Evolutionary conservation across 2,113 vertebrate genomes (phyloP), one percentile per base, ranked within the genome.

Genomic region (Salvelinus sp.): DNA sequence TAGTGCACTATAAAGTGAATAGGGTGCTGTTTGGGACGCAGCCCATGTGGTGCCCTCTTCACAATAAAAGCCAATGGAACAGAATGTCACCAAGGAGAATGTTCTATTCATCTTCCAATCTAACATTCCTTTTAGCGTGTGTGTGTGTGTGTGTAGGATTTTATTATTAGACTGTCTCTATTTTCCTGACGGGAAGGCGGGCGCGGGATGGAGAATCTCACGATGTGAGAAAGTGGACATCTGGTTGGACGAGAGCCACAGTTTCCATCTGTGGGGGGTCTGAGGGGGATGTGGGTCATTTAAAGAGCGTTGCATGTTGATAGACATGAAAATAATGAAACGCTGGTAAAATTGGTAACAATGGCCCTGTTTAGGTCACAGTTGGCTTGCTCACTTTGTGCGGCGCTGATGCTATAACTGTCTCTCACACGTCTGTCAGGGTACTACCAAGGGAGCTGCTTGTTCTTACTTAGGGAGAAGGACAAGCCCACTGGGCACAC

Each of bases 211-310:
- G 50, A 54, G 50, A 54, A 4, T 4, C 3, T 14, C 50, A 54
- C 16, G 57, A 63, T 78, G 80, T 33, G 47, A 79, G 60, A 79
- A 78, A 76, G 68, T 77, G 83, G 81, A 85, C 77, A 84, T 78
- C 76, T 77, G 57, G 67, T 77, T 91, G 91, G 90, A 89, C 67
- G 14, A 22, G 54, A 74, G 91, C 90, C 91, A 91, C 74, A 77
- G 71, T 77, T 72, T 85, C 85, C 76, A 90, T 88, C 85, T 86
- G 83, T 50, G 62, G 48, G 76, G 77, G 60, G 77, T 83, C 88
- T 76, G 44, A 63, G 77, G 88, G 85, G 77, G 25, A 25, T 54
- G 50, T 54, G 3, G 50, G 14, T 18, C 16, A 54, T 54, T 54
- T 54, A 18, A 54, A 54, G 16, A 18, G 50, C 1, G 50, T 54